Conservation (phyloP, 2,113 vertebrate genomes). For the Muntiacus reevesi region DNA sequence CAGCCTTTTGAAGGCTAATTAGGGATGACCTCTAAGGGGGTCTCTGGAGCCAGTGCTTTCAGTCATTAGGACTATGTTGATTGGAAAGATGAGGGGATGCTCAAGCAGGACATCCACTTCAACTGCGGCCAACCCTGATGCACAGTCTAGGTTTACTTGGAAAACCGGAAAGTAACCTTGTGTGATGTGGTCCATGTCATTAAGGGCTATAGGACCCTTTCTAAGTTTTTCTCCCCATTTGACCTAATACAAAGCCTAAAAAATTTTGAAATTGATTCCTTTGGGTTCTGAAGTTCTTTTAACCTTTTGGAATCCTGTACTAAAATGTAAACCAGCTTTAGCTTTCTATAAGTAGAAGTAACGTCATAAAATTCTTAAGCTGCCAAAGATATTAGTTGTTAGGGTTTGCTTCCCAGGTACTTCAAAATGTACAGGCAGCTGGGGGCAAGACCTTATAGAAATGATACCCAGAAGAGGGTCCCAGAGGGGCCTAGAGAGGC, state of each 20-base stretch:
- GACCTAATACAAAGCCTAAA: neutral
- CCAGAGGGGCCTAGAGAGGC: neutral
- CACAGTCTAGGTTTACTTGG: neutral
- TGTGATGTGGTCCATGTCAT: neutral
- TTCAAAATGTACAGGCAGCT: neutral
- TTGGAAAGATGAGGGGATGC: neutral
- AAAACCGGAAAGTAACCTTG: neutral
- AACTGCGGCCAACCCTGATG: neutral
- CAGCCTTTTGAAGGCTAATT: neutral
- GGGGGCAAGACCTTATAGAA: neutral
- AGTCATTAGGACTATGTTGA: neutral
- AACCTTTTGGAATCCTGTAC: constrained; percentile 7
- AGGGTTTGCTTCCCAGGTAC: neutral
- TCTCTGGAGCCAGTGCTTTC: neutral
- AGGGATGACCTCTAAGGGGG: neutral
- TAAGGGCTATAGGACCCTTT: neutral
- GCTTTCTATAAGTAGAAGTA: neutral
- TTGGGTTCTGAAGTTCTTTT: constrained; percentile 7
- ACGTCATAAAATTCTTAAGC: neutral
- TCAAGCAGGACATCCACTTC: neutral
- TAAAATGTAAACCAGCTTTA: constrained; percentile 20
- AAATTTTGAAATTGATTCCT: neutral
- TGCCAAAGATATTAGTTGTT: neutral
- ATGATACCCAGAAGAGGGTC: neutral
- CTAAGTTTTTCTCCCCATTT: neutral